These are phyloP conservation scores for Helogale parvula DNA, from an alignment of 2,113 vertebrate genomes.

Conservation along the genomic window DNA sequence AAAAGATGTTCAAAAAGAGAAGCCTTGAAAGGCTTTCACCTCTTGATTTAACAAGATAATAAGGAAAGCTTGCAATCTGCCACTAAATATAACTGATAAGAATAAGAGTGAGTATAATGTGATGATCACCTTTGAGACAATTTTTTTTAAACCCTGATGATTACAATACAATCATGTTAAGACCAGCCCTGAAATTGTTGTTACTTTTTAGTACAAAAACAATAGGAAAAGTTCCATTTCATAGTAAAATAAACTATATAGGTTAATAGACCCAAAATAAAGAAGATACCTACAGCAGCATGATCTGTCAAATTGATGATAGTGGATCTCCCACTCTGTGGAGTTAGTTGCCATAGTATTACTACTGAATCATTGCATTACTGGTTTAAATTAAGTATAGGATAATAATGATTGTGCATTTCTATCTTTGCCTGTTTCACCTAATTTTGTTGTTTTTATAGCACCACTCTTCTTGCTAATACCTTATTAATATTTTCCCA, in stretches of 20 bases:
- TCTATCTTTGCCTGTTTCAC: background rate
- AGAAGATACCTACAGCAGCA: slow-evolving; percentile 73
- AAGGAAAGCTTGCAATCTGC: slow-evolving; percentile 89
- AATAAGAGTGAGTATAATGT: slow-evolving; percentile 81
- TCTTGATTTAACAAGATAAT: slow-evolving; percentile 91
- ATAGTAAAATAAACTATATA: background rate
- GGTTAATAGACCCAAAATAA: slow-evolving; percentile 74
- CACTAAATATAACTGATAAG: slow-evolving; percentile 87
- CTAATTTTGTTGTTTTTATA: background rate
- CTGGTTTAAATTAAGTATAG: slow-evolving; percentile 6
- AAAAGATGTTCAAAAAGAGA: slow-evolving; percentile 89
- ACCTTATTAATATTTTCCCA: slow-evolving; percentile 57
- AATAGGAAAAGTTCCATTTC: slow-evolving; percentile 67
- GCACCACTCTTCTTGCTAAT: background rate
- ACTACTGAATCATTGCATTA: slow-evolving; percentile 76
- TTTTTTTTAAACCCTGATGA: slow-evolving; percentile 80
- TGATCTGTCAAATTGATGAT: slow-evolving; percentile 79
- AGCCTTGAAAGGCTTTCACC: slow-evolving; percentile 89
- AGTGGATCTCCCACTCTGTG: slow-evolving; percentile 67
- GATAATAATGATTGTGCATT: background rate
- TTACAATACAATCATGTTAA: slow-evolving; percentile 80
- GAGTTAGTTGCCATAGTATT: slow-evolving; percentile 79
- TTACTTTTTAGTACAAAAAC: slow-evolving; percentile 73
- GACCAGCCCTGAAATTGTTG: slow-evolving; percentile 78
- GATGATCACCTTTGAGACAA: slow-evolving; percentile 83